phyloP scores from a whole-genome alignment of 1,140 invertebrate genomes.

The Samia ricini region DNA sequence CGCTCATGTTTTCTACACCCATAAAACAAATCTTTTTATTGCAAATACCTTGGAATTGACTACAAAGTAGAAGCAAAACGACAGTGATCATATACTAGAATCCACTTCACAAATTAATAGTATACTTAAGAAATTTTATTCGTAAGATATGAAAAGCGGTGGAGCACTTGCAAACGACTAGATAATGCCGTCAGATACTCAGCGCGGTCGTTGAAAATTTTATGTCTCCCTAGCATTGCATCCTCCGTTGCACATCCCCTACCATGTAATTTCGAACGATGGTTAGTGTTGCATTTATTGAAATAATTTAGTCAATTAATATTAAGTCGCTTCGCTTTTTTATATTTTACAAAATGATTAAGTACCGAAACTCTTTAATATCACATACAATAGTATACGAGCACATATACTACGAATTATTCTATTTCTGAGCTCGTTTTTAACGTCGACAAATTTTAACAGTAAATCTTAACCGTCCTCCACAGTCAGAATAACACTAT shows the following conservation, averaged over 20 bases:
- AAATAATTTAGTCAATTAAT: slow-evolving; percentile 6
- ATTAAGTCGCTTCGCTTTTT: no score
- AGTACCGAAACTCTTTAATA: no score
- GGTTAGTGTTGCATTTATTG: slow-evolving; percentile 26
- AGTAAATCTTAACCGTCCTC: no score
- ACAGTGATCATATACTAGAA: background rate
- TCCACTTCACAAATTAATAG: background rate
- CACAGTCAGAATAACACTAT: no score
- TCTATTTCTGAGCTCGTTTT: no score
- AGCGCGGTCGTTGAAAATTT: slow-evolving; percentile 70
- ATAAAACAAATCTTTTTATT: background rate
- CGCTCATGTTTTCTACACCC: background rate
- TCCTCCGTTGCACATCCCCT: slow-evolving; percentile 50
- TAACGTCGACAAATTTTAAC: no score
- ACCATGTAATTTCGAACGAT: slow-evolving; percentile 35
- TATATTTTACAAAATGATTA: no score
- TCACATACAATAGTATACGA: no score
- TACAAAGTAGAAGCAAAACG: background rate
- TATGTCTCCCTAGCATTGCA: slow-evolving; percentile 67
- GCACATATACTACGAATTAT: no score
- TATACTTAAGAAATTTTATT: slow-evolving; percentile 47
- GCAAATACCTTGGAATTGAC: background rate
- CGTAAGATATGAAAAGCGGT: slow-evolving; percentile 65
- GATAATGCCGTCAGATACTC: slow-evolving; percentile 69
- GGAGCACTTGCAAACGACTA: slow-evolving; percentile 66